A percentile compares a stretch with the other conserved stretches of the same genome.
Evolutionary conservation across 2,888 invertebrate genomes (phyloP).

Genomic region (Pycnomerus fuliginosus): DNA sequence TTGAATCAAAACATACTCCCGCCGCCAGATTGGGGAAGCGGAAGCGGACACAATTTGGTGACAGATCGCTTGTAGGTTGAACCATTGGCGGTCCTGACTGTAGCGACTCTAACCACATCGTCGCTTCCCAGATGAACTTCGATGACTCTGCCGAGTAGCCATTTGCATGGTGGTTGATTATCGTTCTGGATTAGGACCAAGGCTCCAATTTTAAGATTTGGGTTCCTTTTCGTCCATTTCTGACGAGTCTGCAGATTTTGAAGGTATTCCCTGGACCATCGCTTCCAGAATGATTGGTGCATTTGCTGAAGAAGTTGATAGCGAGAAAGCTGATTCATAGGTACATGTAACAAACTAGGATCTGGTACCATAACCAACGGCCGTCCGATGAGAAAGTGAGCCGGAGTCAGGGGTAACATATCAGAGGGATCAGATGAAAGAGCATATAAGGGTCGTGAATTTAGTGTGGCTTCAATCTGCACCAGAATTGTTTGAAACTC

Average conservation of each 20-base stretch:
- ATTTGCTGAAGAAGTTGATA: conserved; percentile 19
- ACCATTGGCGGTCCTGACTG: background rate
- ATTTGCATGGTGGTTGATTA: background rate
- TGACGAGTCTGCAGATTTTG: conserved; percentile 17
- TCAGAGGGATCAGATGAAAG: conserved; percentile 32
- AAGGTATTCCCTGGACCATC: conserved; percentile 30
- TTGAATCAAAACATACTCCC: too few relatives aligned
- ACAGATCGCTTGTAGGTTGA: background rate
- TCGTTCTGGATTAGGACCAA: background rate
- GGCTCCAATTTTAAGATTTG: background rate
- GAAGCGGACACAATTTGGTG: background rate
- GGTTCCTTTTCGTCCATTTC: background rate
- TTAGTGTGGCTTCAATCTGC: conserved; percentile 39
- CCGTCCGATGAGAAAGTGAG: conserved; percentile 30
- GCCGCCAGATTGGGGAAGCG: too few relatives aligned
- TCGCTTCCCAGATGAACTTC: background rate
- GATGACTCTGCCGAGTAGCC: background rate
- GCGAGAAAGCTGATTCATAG: conserved; percentile 3
- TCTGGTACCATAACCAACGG: conserved; percentile 18
- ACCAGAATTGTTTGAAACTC: conserved; percentile 36
- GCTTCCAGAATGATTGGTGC: conserved; percentile 25
- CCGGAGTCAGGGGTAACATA: conserved; percentile 28
- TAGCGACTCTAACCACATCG: background rate
- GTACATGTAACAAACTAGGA: conserved; percentile 3
- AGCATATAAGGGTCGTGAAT: conserved; percentile 37